Evolutionary conservation across 2,888 invertebrate genomes (phyloP).

Genomic region (Ectemnius continuus): DNA sequence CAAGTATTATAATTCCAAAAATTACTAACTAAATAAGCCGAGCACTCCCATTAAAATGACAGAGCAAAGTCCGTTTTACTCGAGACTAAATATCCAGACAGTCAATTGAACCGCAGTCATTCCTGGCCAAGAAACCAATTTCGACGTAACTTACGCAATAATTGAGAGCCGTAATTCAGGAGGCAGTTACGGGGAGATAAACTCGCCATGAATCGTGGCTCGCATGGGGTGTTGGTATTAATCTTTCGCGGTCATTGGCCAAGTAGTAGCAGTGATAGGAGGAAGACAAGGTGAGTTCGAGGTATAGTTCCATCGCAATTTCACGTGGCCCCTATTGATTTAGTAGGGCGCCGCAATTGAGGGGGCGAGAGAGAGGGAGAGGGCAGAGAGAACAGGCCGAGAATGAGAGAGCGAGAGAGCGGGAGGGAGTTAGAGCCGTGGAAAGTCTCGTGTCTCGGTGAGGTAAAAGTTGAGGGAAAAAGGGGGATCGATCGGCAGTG

Average conservation of each 20-base stretch:
- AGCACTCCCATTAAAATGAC: no score
- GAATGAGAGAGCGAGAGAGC: not conserved
- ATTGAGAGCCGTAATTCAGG: no score
- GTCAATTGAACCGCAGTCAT: no score
- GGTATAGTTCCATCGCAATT: slow-evolving; percentile 54
- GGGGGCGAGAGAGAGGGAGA: not conserved
- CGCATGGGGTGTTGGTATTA: not conserved
- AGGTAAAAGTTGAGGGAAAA: slow-evolving; percentile 47
- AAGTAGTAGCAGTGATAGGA: not conserved
- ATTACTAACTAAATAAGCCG: no score
- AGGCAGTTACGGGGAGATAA: no score
- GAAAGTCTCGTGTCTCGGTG: slow-evolving; percentile 36
- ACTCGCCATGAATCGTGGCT: not conserved
- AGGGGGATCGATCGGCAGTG: slow-evolving; percentile 47
- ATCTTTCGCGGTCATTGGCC: not conserved
- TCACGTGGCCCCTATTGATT: slow-evolving; percentile 63
- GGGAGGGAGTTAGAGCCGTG: slow-evolving; percentile 21
- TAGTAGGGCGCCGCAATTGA: slow-evolving; percentile 45
- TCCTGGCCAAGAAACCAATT: no score
- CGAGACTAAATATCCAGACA: no score
- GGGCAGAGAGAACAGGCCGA: not conserved
- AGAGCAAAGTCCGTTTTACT: no score
- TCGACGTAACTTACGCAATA: no score
- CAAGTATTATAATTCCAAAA: no score
- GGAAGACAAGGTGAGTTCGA: slow-evolving; percentile 26